A percentile compares a stretch with the other conserved stretches of the same genome.
Conservation (phyloP, 2,888 invertebrate genomes). For the Dolomedes plantarius region DNA sequence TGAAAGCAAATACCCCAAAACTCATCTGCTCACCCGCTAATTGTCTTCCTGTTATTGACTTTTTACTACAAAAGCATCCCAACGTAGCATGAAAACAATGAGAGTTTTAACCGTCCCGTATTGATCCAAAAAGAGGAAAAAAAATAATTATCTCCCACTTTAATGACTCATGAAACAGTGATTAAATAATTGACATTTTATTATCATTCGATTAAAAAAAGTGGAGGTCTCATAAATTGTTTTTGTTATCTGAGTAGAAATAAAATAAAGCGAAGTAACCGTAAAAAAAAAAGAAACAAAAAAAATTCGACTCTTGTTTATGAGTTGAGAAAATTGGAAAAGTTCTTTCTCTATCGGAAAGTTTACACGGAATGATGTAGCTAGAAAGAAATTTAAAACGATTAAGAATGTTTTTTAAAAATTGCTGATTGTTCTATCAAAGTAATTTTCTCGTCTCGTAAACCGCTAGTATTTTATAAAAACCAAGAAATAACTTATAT, state of each 20-base stretch:
- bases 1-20: background rate
- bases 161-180: conserved; percentile 69
- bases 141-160: conserved; percentile 67
- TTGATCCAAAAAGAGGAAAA: conserved; percentile 2
- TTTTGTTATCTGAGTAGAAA: background rate
- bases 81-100: background rate
- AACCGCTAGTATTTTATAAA: no score
- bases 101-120: background rate
- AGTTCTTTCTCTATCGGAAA: no score
- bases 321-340: no score
- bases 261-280: background rate
- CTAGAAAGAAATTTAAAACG: no score
- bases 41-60: conserved; percentile 12
- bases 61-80: background rate
- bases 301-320: no score
- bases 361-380: no score
- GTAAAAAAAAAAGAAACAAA: no score
- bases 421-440: no score
- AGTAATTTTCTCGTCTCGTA: no score
- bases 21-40: background rate
- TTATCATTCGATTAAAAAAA: conserved; percentile 32
- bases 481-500: no score
- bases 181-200: conserved; percentile 71
- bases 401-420: no score
- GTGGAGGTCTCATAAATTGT: background rate